Conservation (phyloP, 2,113 vertebrate species). For the Candoia aspera region DNA sequence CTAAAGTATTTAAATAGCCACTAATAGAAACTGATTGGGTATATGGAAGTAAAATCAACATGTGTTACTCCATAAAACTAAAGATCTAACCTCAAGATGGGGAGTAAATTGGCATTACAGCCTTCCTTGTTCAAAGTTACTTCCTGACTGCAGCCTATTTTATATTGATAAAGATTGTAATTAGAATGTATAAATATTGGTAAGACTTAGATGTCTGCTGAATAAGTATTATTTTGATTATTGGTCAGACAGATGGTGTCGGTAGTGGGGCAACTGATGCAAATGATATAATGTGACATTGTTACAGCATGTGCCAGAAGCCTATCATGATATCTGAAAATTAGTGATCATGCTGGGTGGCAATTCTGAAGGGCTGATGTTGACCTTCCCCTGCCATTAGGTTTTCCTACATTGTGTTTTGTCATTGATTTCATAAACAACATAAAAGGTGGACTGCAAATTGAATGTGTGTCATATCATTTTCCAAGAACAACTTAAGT, state of each 20-base stretch:
- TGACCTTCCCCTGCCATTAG: neutral
- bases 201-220: neutral
- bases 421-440: constrained; percentile 4
- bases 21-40: constrained; percentile 3
- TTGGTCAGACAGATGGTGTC: neutral
- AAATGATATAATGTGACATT: neutral
- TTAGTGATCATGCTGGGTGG: neutral
- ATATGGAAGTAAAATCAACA: constrained; percentile 6
- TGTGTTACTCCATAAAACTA: neutral
- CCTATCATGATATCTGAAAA: neutral
- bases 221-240: neutral
- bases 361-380: neutral
- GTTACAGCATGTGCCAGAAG: neutral
- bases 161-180: neutral
- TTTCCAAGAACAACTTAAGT: neutral
- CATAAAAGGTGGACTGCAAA: neutral
- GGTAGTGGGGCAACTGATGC: neutral
- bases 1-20: constrained; percentile 5
- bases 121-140: neutral
- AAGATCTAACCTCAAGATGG: neutral
- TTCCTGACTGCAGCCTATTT: neutral
- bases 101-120: neutral
- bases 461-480: neutral
- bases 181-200: neutral
- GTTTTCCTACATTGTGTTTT: neutral